Percentiles rank a stretch among this genome's conserved stretches.
These are phyloP conservation scores for Diprion similis DNA, from an alignment of 1,140 invertebrate species.

Conservation along the genomic window DNA sequence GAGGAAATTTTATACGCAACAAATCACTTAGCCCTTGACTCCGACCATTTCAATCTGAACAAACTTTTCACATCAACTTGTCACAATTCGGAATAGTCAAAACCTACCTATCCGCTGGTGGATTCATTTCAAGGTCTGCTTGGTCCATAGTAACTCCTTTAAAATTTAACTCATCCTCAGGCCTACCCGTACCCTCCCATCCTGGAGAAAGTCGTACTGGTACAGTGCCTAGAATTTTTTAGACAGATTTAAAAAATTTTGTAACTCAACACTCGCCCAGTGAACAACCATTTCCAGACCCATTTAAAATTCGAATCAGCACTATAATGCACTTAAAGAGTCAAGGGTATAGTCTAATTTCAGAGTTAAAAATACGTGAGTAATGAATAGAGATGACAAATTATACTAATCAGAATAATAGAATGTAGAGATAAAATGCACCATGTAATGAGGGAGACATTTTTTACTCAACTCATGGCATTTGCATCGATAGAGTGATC, in stretches of 20 bases:
- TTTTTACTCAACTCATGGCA: no score
- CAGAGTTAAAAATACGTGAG: no score
- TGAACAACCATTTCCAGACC: background rate
- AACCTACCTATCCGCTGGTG: slow-evolving; percentile 74
- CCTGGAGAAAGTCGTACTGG: slow-evolving; percentile 84
- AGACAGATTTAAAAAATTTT: background rate
- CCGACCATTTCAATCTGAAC: no score
- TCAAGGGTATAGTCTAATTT: no score
- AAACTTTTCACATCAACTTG: slow-evolving; percentile 11
- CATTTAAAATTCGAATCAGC: background rate
- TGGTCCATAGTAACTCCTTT: slow-evolving; percentile 79
- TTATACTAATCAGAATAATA: background rate
- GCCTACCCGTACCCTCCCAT: slow-evolving; percentile 83
- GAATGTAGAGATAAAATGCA: background rate
- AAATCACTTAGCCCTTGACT: no score
- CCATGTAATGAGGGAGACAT: background rate
- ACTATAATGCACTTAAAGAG: background rate
- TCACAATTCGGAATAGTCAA: slow-evolving; percentile 7
- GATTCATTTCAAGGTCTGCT: slow-evolving; percentile 73
- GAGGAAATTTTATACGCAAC: no score
- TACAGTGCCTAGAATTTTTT: slow-evolving; percentile 56
- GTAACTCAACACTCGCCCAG: background rate
- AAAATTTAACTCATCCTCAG: slow-evolving; percentile 86
- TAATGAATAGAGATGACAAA: slow-evolving; percentile 1
- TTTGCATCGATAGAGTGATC: no score